Conservation (phyloP, 2,888 invertebrate genomes). For the Napeogenes inachia region DNA sequence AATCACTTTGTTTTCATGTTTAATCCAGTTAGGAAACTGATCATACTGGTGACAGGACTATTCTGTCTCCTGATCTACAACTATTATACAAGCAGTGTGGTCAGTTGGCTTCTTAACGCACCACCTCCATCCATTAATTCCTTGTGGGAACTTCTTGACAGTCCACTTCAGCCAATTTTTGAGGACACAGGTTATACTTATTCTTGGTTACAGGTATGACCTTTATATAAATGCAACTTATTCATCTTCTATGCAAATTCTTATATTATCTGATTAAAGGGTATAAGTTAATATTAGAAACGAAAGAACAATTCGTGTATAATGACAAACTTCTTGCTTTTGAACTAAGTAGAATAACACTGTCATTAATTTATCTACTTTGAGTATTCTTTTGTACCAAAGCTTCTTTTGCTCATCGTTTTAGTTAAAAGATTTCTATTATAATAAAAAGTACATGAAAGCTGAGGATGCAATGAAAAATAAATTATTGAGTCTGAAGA, state of each 20-base stretch:
- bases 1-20: background rate
- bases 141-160: conserved; percentile 68
- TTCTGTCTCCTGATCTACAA: conserved; percentile 71
- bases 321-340: no score
- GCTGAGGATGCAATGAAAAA: conserved; percentile 54
- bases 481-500: conserved; percentile 52
- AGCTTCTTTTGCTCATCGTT: conserved; percentile 19
- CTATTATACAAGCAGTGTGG: conserved; percentile 79
- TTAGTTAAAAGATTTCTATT: conserved; percentile 55
- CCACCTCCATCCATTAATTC: conserved; percentile 71
- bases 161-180: conserved; percentile 66
- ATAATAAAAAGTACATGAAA: conserved; percentile 48
- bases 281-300: no score
- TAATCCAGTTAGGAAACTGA: conserved; percentile 51
- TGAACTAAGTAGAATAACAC: no score
- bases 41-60: conserved; percentile 56
- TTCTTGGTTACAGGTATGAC: conserved; percentile 58
- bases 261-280: no score
- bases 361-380: no score
- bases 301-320: no score
- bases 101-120: conserved; percentile 74
- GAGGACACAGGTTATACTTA: conserved; percentile 70
- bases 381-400: no score
- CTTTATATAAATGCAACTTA: background rate
- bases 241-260: no score